Evolutionary conservation across 2,888 invertebrate genomes (phyloP), one percentile per base, ranked within the genome.

Genomic region (Vanessa cardui): DNA sequence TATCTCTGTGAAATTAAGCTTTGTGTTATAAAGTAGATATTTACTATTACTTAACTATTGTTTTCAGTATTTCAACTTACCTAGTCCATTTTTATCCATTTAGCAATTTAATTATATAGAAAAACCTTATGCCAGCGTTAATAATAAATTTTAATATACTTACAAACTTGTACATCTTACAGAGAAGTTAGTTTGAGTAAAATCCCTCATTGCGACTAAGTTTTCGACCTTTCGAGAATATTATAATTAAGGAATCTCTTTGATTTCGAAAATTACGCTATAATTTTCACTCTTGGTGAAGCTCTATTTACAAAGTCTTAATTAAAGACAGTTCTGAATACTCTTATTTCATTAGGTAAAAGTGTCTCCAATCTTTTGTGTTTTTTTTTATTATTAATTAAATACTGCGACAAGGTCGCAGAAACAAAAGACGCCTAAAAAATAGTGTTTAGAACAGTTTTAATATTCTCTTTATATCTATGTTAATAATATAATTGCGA

Each of bases 231-330:
- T 50, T 15, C 16, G 15, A 33, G 64, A 49, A 56, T 45, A 21
- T 39, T 18, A 62, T 62, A 62, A 62, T 58, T 64, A 62, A 21
- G 44, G 49, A 66, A 56, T 62, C 56, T 62, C 58, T 66, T 66
- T 62, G 58, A 62, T 62, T 62, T 62, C 12, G 47, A 58, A 62
- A 61, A 62, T 62, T 60, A 39, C 39, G 56, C 31, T 58, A 49
- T 58, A 62, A 66, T 66, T 58, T 31, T 20, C 54, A 26, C 50
- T 50, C 21, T 12, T 1, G 21, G 21, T 20, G 18, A 49, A 18
- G 49, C 20, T 54, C 54, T 54, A 54, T 31, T 54, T 54, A 33
- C 54, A 54, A 7, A n/a, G 31, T 16, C 54, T 54, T 54, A 54
- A 54, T 54, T 54, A 54, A 54, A 31, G 54, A 54, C 54, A 33